Conservation (phyloP, 2,888 invertebrate species). For the Trileptium ribeirensis region DNA sequence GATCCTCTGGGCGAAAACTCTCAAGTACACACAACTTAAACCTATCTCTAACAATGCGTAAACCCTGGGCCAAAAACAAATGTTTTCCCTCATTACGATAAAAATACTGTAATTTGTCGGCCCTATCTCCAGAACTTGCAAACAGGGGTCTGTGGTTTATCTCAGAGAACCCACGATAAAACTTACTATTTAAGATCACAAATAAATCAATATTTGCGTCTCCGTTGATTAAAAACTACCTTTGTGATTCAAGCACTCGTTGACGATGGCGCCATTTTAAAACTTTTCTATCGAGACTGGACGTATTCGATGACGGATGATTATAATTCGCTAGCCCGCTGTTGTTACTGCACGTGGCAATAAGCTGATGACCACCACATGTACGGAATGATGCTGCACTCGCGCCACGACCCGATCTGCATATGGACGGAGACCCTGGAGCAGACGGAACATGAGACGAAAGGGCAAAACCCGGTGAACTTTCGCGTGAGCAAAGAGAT, state of each 20-base stretch:
- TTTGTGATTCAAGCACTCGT: neutral
- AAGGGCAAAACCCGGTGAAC: neutral
- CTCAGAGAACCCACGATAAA: too few species aligned
- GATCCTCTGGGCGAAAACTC: too few species aligned
- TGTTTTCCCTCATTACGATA: too few species aligned
- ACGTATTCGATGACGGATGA: neutral
- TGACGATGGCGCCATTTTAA: conserved; percentile 17
- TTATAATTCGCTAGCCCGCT: neutral
- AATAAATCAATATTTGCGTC: too few species aligned
- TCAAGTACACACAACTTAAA: too few species aligned
- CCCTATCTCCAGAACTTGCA: too few species aligned
- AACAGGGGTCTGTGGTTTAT: too few species aligned
- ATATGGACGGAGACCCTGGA: neutral
- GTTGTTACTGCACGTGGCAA: neutral
- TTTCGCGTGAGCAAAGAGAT: conserved; percentile 1
- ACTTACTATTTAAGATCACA: too few species aligned
- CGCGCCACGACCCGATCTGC: neutral
- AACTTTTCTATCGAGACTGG: conserved; percentile 21
- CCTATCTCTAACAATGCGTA: too few species aligned
- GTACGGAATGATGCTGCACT: neutral
- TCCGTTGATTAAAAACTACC: too few species aligned
- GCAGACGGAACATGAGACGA: neutral
- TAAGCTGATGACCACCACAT: neutral
- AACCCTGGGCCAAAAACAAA: too few species aligned
- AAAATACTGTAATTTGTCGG: too few species aligned